Base-by-base conservation (phyloP, 1,140 invertebrate species). In the Temnothorax curvispinosus region DNA sequence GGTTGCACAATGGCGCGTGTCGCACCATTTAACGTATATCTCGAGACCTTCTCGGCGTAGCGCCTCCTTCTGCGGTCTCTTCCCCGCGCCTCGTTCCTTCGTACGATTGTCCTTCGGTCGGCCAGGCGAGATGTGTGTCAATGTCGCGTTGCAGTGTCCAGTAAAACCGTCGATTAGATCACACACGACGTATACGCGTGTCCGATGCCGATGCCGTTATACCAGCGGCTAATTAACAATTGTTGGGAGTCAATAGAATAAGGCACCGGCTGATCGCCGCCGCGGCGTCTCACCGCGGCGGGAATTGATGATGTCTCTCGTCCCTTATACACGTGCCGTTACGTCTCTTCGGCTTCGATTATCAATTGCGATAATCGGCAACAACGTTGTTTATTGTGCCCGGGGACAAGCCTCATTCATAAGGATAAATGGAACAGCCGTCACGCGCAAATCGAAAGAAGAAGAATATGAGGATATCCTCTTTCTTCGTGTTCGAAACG, bases 61-160 rank as follows among this genome's bases (percentile, higher is more conserved):
- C 89, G 89, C 64, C 82, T 90, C 74, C 56, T 67, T 74, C 67
- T 27, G 41, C 67, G 77, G 75, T 62, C 38, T 69, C 65, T 88
- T 88, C 77, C 71, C 72, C 69, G 77, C 60, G 77, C 60, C 4
- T 27, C 27, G 13, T 54, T 72, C n/a, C 3, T 67, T 27, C n/a
- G 18, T 44, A 75, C 8, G 4, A 32, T 21, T 35, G 41, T 18
- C 54, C 52, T 50, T 65, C 62, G 38, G 44, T 7, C 18, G 15
- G 9, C 71, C 41, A n/a, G 35, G 58, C 32, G 44, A 27, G 27
- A 91, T 93, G 58, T 90, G 86, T 93, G 93, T 91, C 92, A 93
- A 92, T 92, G 91, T 93, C 92, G 74, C 65, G 32, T 80, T 72
- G 80, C 75, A 72, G 85, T 85, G 75, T 41, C 9, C 67, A 77